Percentiles rank a stretch among this genome's conserved stretches.
phyloP scores from a whole-genome alignment of 1,140 invertebrate genomes.

The Ephestia elutella region DNA sequence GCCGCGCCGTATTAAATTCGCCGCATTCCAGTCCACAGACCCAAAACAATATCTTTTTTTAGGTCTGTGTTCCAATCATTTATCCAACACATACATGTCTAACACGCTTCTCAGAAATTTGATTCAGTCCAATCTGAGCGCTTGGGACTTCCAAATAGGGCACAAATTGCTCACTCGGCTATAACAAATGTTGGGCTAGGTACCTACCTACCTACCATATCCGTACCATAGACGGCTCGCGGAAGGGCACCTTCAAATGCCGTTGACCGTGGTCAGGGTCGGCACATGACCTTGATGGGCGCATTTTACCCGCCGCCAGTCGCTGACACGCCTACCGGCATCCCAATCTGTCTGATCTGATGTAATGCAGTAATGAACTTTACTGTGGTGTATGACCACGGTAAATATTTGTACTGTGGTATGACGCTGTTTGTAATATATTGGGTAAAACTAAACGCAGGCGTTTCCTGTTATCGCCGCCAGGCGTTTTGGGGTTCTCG shows the following conservation, averaged over 20 bases:
- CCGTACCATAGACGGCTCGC: neutral
- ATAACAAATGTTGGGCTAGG: too few species aligned
- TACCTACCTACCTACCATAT: neutral
- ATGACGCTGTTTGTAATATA: too few species aligned
- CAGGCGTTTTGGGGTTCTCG: too few species aligned
- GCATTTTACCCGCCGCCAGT: slow-evolving; percentile 26
- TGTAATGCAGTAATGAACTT: neutral
- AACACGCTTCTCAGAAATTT: too few species aligned
- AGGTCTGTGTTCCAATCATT: too few species aligned
- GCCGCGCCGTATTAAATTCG: too few species aligned
- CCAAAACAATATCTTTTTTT: too few species aligned
- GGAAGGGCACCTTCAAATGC: slow-evolving; percentile 61
- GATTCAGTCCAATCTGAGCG: too few species aligned
- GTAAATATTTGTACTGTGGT: slow-evolving; percentile 3
- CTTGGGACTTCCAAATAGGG: neutral
- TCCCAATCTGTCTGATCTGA: slow-evolving; percentile 27
- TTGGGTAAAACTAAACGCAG: too few species aligned
- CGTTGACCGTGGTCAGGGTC: slow-evolving; percentile 71
- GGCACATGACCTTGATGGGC: slow-evolving; percentile 37
- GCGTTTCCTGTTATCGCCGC: too few species aligned
- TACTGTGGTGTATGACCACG: neutral
- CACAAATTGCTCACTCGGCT: neutral
- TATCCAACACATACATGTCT: too few species aligned
- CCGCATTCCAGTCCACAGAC: too few species aligned
- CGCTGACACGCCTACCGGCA: slow-evolving; percentile 16